A percentile compares a stretch with the other conserved stretches of the same genome.
Evolutionary conservation across 2,113 vertebrate genomes (phyloP).

Genomic region (Sarotherodon lohbergeri): DNA sequence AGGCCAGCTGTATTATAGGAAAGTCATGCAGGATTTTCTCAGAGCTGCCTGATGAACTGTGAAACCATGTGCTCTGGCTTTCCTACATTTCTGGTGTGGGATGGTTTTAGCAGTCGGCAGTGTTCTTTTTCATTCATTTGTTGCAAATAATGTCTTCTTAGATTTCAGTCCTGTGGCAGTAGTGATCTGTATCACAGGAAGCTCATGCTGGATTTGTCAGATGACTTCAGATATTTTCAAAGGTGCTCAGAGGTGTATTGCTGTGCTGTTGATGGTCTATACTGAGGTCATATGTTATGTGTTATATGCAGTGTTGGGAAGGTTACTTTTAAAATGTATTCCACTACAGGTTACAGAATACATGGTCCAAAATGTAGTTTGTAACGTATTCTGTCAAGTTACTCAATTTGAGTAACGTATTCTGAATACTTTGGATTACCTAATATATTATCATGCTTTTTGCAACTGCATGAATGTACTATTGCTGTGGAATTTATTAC

Average conservation of each 20-base stretch:
- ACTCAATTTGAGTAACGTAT: neutral
- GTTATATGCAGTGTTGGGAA: neutral
- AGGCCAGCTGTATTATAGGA: neutral
- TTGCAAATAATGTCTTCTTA: neutral
- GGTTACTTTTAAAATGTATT: neutral
- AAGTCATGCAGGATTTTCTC: neutral
- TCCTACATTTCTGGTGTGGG: neutral
- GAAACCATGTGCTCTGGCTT: neutral
- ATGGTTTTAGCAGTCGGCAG: neutral
- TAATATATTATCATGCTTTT: neutral
- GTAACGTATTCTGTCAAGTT: neutral
- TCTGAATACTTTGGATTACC: neutral
- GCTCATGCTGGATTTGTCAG: neutral
- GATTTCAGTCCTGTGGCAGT: neutral
- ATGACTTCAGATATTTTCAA: neutral
- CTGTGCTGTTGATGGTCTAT: neutral
- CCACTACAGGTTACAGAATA: neutral
- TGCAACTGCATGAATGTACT: neutral
- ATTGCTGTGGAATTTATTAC: neutral
- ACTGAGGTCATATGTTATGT: neutral
- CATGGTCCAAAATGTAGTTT: neutral
- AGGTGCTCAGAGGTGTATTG: neutral
- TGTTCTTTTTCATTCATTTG: neutral
- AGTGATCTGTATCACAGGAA: neutral
- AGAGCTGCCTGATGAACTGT: neutral